Conservation (phyloP, 2,113 vertebrate species). For the Bostrychus sinensis region DNA sequence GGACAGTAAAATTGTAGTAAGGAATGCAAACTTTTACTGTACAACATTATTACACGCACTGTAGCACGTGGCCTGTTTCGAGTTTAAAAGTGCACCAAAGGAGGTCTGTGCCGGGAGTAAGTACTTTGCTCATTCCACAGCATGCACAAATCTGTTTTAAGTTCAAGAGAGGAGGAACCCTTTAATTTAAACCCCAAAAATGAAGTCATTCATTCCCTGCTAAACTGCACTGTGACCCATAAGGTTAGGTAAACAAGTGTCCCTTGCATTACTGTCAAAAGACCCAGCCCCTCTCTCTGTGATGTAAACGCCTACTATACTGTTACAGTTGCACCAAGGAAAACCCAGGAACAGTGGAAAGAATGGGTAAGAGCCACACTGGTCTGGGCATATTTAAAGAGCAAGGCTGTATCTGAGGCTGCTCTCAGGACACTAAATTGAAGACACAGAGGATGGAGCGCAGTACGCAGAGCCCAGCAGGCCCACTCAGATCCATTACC, state of each 20-base stretch:
- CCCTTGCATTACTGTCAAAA: slow-evolving; percentile 75
- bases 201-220: slow-evolving; percentile 78
- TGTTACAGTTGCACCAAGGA: slow-evolving; percentile 54
- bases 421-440: slow-evolving; percentile 46
- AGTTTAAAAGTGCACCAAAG: slow-evolving; percentile 45
- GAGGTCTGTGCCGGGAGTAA: slow-evolving; percentile 43
- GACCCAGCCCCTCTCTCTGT: slow-evolving; percentile 63
- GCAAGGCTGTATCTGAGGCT: slow-evolving; percentile 41
- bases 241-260: slow-evolving; percentile 78
- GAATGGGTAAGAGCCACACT: slow-evolving; percentile 32
- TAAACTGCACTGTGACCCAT: slow-evolving; percentile 72
- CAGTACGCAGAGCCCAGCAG: slow-evolving; percentile 69
- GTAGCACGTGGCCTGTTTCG: slow-evolving; percentile 46
- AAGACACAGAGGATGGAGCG: slow-evolving; percentile 50
- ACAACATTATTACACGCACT: slow-evolving; percentile 35
- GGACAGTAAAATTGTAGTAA: slow-evolving; percentile 21
- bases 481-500: slow-evolving; percentile 76
- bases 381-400: slow-evolving; percentile 41
- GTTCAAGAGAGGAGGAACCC: slow-evolving; percentile 78
- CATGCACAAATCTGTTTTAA: slow-evolving; percentile 76
- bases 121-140: slow-evolving; percentile 72
- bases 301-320: slow-evolving; percentile 72
- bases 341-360: slow-evolving; percentile 30
- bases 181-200: slow-evolving; percentile 80
- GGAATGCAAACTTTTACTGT: slow-evolving; percentile 14